Percentiles rank a stretch among this genome's conserved stretches.
These are phyloP conservation scores for Euschistus heros DNA, from an alignment of 1,140 invertebrate species.

Conservation along the genomic window DNA sequence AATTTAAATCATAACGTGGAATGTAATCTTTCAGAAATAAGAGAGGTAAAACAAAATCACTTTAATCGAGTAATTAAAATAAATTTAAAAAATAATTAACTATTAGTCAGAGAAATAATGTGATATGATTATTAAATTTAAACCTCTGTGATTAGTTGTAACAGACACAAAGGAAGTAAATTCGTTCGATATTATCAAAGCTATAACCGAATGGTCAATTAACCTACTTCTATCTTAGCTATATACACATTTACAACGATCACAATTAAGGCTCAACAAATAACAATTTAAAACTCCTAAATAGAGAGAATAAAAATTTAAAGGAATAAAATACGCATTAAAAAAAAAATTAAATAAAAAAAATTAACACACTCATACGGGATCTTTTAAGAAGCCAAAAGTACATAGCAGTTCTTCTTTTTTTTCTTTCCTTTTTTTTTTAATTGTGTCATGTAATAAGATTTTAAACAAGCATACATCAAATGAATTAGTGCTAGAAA, in stretches of 20 bases:
- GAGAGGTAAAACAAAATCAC: too few species aligned
- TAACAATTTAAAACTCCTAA: background rate
- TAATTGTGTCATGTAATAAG: background rate
- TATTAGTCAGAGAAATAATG: too few species aligned
- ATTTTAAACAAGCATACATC: background rate
- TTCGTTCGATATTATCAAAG: slow-evolving; percentile 2
- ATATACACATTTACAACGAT: background rate
- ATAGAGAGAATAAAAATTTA: background rate
- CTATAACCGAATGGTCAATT: slow-evolving; percentile 2
- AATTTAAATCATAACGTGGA: too few species aligned
- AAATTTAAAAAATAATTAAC: too few species aligned
- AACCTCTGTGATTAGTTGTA: background rate
- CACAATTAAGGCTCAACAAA: background rate
- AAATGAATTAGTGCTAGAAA: slow-evolving; percentile 5
- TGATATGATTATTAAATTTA: background rate
- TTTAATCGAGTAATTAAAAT: too few species aligned
- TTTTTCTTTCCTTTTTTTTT: too few species aligned
- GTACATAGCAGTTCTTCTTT: too few species aligned
- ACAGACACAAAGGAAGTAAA: slow-evolving; percentile 3
- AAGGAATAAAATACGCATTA: too few species aligned
- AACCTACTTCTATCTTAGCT: background rate
- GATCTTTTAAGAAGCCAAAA: too few species aligned
- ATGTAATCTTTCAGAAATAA: too few species aligned
- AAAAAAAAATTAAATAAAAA: too few species aligned
- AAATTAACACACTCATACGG: too few species aligned